Percentiles rank a stretch among this genome's conserved stretches.
Evolutionary conservation across 2,113 vertebrate genomes (phyloP).

Genomic region (Sitta europaea): DNA sequence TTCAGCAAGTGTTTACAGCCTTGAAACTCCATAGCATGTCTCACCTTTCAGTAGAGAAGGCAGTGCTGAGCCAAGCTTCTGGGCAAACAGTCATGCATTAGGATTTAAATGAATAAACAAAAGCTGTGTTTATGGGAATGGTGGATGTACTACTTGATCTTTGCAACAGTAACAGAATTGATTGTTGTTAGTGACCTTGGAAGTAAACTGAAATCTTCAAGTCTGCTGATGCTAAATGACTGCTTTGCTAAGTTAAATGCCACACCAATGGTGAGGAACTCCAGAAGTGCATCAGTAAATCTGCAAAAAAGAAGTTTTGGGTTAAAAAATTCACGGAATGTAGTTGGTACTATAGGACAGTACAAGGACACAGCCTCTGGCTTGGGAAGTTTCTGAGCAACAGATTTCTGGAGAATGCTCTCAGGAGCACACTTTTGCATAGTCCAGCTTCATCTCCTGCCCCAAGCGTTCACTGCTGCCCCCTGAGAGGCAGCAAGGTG

Average conservation of each 20-base stretch:
- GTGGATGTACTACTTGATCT: not conserved
- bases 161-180: not conserved
- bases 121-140: not conserved
- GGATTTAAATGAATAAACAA: not conserved
- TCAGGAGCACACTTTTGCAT: not conserved
- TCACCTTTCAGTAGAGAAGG: not conserved
- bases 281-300: not conserved
- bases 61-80: not conserved
- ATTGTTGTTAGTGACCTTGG: not conserved
- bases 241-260: not conserved
- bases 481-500: not conserved
- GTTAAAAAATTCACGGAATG: not conserved
- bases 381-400: not conserved
- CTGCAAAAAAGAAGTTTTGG: not conserved
- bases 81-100: not conserved
- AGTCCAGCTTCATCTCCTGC: not conserved
- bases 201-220: not conserved
- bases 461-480: rapidly evolving
- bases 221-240: not conserved
- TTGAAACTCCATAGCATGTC: not conserved
- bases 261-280: not conserved
- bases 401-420: not conserved
- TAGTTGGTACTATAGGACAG: not conserved
- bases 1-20: not conserved
- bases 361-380: not conserved